A percentile compares a stretch with the other conserved stretches of the same genome.
Evolutionary conservation across 1,140 invertebrate genomes (phyloP).

Genomic region (Oncopeltus fasciatus): DNA sequence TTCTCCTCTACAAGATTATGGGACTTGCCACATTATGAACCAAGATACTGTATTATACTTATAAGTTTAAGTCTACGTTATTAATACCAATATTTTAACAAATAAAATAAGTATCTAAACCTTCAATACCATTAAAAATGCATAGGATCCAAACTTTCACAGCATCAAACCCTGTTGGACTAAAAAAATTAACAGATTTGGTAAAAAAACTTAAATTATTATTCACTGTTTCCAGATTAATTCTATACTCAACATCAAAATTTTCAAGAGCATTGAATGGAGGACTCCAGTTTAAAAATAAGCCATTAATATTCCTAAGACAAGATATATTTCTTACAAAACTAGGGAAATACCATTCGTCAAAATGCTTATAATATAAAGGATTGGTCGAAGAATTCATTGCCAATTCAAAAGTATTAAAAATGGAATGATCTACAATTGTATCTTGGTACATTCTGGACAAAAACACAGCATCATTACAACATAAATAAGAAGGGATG

Average conservation of each 20-base stretch:
- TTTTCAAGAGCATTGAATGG: not conserved
- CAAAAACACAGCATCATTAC: slow-evolving; percentile 36
- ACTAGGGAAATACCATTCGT: slow-evolving; percentile 10
- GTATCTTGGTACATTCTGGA: slow-evolving; percentile 41
- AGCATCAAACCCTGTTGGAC: not conserved
- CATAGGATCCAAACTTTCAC: not conserved
- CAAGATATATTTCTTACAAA: not conserved
- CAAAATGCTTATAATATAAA: not conserved
- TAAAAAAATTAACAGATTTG: not conserved
- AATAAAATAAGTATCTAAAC: not conserved
- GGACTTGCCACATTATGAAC: too few species aligned
- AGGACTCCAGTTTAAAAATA: not conserved
- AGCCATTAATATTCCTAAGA: not conserved
- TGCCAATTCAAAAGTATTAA: not conserved
- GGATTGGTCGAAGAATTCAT: not conserved
- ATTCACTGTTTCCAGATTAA: not conserved
- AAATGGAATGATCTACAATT: slow-evolving; percentile 26
- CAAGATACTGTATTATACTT: too few species aligned
- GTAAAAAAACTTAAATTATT: not conserved
- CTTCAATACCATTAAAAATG: not conserved
- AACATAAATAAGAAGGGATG: slow-evolving; percentile 34
- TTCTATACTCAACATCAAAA: not conserved
- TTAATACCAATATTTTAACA: too few species aligned
- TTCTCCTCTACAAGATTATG: too few species aligned
- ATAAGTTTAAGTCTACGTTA: too few species aligned